Percentiles rank a stretch among this genome's conserved stretches.
Conservation (phyloP, 1,140 invertebrate species). For the Drosophila takahashii region DNA sequence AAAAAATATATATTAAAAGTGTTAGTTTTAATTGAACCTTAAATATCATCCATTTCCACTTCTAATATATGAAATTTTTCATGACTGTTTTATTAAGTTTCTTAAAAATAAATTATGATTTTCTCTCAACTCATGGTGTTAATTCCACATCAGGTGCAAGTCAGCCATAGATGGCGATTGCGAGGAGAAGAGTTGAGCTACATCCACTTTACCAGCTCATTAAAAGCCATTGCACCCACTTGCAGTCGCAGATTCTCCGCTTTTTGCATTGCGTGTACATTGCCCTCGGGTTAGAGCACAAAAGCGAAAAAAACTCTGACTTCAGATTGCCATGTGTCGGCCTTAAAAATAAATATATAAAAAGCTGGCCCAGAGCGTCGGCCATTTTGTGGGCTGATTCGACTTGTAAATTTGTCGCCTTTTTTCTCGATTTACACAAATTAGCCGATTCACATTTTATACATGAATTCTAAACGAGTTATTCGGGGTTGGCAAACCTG, state of each 20-base stretch:
- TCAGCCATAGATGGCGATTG: constrained; percentile 28
- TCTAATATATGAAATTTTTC: too few species aligned
- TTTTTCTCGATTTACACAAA: constrained; percentile 57
- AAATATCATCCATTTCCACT: too few species aligned
- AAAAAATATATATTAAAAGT: too few species aligned
- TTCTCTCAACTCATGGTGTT: constrained; percentile 7
- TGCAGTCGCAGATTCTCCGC: constrained; percentile 13
- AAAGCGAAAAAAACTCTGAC: constrained; percentile 25
- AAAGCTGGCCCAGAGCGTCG: constrained; percentile 32
- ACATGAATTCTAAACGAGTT: constrained; percentile 78
- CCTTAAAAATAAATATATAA: constrained; percentile 32
- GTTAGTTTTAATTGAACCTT: too few species aligned
- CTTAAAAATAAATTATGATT: too few species aligned
- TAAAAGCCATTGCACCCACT: constrained; percentile 78
- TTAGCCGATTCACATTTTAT: constrained; percentile 62
- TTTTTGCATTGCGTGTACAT: constrained; percentile 66
- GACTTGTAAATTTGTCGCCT: constrained; percentile 72
- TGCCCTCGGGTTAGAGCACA: constrained; percentile 39
- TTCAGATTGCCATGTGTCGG: constrained; percentile 14
- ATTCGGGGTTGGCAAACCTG: constrained; percentile 63
- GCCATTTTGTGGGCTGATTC: constrained; percentile 71
- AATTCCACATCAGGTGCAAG: constrained; percentile 37
- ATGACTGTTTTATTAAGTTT: too few species aligned
- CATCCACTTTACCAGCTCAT: constrained; percentile 70
- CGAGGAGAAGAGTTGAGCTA: constrained; percentile 14